Conservation (phyloP, 2,797 vertebrate species). For the Oceanodroma leucorhoa region DNA sequence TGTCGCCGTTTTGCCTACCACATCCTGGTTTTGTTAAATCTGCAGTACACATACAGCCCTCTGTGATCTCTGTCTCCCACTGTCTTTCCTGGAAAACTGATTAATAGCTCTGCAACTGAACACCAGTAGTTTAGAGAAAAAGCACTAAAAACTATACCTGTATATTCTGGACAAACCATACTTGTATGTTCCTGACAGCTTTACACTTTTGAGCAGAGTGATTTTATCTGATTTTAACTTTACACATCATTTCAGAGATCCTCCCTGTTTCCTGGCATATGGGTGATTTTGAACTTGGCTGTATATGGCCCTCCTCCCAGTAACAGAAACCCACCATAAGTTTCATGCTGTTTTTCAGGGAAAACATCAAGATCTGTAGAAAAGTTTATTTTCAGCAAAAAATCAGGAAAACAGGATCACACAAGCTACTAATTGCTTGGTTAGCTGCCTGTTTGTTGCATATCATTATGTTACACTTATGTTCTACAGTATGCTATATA, state of each 20-base stretch:
- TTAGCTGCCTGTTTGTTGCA: background rate
- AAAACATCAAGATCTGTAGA: background rate
- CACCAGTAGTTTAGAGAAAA: background rate
- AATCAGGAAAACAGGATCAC: background rate
- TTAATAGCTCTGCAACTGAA: background rate
- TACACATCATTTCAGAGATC: background rate
- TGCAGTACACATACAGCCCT: background rate
- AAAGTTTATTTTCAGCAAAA: background rate
- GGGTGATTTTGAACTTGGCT: background rate
- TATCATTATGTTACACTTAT: background rate
- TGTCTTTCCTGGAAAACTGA: background rate
- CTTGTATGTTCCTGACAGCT: background rate
- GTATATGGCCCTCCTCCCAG: background rate
- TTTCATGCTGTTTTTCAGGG: background rate
- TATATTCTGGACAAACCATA: background rate
- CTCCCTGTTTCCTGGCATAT: background rate
- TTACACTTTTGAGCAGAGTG: background rate
- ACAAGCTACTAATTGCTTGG: background rate
- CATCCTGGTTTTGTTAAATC: background rate
- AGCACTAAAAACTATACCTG: background rate
- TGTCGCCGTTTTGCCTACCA: fast-evolving
- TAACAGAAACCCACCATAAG: background rate
- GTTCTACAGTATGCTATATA: fast-evolving
- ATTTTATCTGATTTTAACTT: background rate
- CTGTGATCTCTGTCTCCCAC: background rate